Base-by-base conservation (phyloP, 2,888 invertebrate species). In the Melangyna quadrimaculata region DNA sequence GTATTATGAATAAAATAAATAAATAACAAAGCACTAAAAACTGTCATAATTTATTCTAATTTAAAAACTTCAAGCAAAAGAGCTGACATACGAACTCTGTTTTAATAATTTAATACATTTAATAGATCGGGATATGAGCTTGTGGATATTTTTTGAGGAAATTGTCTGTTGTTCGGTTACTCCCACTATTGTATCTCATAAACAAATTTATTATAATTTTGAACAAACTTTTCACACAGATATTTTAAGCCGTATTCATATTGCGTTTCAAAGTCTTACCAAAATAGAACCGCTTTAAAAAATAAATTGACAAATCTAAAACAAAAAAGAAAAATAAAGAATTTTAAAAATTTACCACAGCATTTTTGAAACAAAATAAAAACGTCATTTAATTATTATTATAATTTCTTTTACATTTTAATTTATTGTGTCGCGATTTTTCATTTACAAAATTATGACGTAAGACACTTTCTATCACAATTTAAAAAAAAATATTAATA, bases 391-490 rank as follows among this genome's bases (percentile, higher is more conserved):
- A 1, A 22, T 22, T 29, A 8, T 22, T 29, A 8, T 59, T 12
- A 45, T 27, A 17, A 29, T 65, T 45, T 32, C 32, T 78, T 71
- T 74, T 75, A 74, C 74, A 35, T 77, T 83, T 74, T 69, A 79
- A 71, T 78, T 83, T 78, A 83, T 79, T 84, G 79, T 79, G 79
- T 79, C 84, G 75, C 45, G 79, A 79, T 84, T 67, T 79, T 59
- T 79, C 79, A 65, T 73, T 84, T 78, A 79, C 65, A 87, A 67
- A 87, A 87, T 78, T 87, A 88, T 83, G 81, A 88, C 82, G 87
- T 87, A 88, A 88, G 87, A 87, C 88, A 88, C 87, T 87, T 40
- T 88, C 65, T 88, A 88, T 88, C 88, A 88, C 88, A 88, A 51
- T 51, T 48, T 22, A 88, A 80, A 87, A 83, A 37, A 87, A 78